Evolutionary conservation across 2,113 vertebrate species (phyloP).

Genomic region (Alexandromys fortis): DNA sequence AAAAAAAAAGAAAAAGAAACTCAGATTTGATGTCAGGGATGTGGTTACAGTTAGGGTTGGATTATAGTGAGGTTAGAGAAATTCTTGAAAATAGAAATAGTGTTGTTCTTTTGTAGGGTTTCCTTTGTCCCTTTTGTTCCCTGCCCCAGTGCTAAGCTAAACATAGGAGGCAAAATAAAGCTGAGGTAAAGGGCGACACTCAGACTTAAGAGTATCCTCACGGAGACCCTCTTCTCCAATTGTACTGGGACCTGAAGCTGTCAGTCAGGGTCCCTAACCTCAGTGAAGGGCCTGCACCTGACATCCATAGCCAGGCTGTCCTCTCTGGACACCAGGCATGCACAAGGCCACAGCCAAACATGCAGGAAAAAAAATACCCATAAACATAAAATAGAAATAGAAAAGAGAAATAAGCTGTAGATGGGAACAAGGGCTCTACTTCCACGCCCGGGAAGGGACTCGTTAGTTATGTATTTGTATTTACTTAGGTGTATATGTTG

Average conservation of each 20-base stretch:
- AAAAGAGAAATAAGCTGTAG: too few species aligned
- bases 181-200: not conserved
- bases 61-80: not conserved
- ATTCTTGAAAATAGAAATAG: not conserved
- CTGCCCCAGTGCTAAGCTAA: not conserved
- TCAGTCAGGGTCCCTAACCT: not conserved
- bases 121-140: not conserved
- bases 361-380: not conserved
- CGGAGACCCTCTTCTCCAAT: not conserved
- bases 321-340: not conserved
- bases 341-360: not conserved
- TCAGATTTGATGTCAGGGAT: not conserved
- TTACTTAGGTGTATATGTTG: not conserved
- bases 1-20: not conserved
- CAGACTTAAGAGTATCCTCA: not conserved
- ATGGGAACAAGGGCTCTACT: not conserved
- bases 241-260: not conserved
- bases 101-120: not conserved
- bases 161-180: not conserved
- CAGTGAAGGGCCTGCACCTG: not conserved
- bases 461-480: not conserved
- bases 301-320: not conserved
- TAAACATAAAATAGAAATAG: not conserved
- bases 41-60: not conserved
- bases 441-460: not conserved